Base-by-base conservation (phyloP, 2,888 invertebrate genomes). In the Allophyes oxyacanthae region DNA sequence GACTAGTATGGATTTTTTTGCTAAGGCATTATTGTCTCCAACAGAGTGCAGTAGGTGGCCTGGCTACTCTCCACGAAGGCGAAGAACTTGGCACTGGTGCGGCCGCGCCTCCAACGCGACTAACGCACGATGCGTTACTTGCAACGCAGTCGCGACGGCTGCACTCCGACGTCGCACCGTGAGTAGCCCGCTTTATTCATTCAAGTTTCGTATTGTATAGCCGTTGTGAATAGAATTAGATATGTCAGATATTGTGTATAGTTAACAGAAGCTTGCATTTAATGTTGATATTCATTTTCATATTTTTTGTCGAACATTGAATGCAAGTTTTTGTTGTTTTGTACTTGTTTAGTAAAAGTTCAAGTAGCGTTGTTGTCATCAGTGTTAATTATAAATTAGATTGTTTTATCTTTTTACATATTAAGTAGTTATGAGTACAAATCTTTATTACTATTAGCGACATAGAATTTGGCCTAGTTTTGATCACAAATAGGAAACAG, bases 41-140 rank as follows among this genome's bases (percentile, higher is more conserved):
- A 6, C 71, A 77, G 79, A 49, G 57, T 66, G 91, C 94, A 64
- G 94, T 92, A 63, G 95, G 94, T 67, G 88, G 95, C 6, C 94
- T 98, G 80, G 98, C 98, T 13, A 98, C 98, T 6, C 94, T 98
- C 41, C 97, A 97, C 89, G 98, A 98, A 91, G 98, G 98, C 80
- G 95, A 96, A 83, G 98, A 98, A 90, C 94, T 97, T 75, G 82
- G 48, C 68, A 77, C 67, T 73, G 92, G 96, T 96, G 86, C 95
- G 95, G 45, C 7, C 1, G 43, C 41, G 14, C 81, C 96, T 72
- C 63, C 75, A 38, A 30, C 81, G 79, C 95, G 97, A 61, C 95
- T 98, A 82, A 98, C 98, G 79, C 96, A 96, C 90, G 97, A 97
- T 92, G 95, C 97, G 82, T 94, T 98, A 70, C 95, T 97, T 80